These are phyloP conservation scores for Antechinus flavipes DNA, from an alignment of 2,113 vertebrate species.

Conservation along the genomic window DNA sequence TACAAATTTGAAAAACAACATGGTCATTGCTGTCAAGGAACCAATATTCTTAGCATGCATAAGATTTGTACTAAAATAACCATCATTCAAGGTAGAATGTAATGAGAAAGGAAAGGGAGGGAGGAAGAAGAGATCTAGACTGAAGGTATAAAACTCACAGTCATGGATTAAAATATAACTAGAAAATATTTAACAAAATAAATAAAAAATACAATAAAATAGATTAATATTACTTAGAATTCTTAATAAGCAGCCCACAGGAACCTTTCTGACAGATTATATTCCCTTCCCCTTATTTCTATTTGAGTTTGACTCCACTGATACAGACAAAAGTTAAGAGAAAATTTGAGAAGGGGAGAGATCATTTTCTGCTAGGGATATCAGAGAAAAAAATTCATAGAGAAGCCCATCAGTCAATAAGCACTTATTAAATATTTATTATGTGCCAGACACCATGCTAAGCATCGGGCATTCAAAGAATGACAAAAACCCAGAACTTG, in stretches of 20 bases:
- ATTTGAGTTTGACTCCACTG: background rate
- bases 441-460: background rate
- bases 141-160: background rate
- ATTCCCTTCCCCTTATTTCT: background rate
- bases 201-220: background rate
- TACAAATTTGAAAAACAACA: background rate
- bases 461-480: background rate
- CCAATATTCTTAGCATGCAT: background rate
- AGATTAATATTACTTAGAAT: background rate
- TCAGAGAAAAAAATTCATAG: background rate
- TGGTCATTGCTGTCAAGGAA: background rate
- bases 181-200: background rate
- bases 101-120: background rate
- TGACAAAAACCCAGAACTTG: background rate
- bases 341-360: background rate
- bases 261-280: background rate
- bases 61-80: background rate
- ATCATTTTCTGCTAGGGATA: background rate
- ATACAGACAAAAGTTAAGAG: background rate
- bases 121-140: background rate
- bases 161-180: background rate
- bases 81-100: background rate
- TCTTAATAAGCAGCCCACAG: background rate
- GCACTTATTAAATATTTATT: background rate
- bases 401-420: background rate